phyloP scores from a whole-genome alignment of 1,140 invertebrate genomes.

The Bombus confusus region DNA sequence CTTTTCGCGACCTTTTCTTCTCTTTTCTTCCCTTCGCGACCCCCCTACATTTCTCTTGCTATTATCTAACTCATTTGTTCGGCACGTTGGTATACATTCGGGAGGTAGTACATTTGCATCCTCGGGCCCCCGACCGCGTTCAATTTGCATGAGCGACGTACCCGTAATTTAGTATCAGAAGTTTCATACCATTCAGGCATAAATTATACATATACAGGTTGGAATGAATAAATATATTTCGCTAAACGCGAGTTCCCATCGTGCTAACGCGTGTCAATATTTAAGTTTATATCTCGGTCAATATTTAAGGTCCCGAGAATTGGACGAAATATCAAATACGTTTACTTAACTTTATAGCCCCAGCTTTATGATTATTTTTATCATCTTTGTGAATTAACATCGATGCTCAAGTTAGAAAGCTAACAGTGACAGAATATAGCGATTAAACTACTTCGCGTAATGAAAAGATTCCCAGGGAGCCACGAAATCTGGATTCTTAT shows the following conservation, averaged over 20 bases:
- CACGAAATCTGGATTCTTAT: not conserved
- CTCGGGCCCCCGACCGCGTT: not conserved
- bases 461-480: not conserved
- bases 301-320: not conserved
- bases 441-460: not conserved
- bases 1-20: too few species aligned
- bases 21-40: not conserved
- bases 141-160: not conserved
- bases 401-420: not conserved
- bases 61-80: conserved; percentile 42
- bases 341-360: not conserved
- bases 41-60: not conserved
- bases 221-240: not conserved
- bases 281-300: not conserved
- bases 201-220: conserved; percentile 11
- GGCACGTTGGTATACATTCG: not conserved
- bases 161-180: conserved; percentile 6
- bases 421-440: not conserved
- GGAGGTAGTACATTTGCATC: conserved; percentile 29
- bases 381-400: not conserved
- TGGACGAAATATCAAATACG: not conserved
- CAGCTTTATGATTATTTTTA: not conserved
- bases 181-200: conserved; percentile 3
- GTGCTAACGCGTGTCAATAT: not conserved
- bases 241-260: not conserved